phyloP scores from a whole-genome alignment of 2,888 invertebrate species.

The Argyresthia albistria region DNA sequence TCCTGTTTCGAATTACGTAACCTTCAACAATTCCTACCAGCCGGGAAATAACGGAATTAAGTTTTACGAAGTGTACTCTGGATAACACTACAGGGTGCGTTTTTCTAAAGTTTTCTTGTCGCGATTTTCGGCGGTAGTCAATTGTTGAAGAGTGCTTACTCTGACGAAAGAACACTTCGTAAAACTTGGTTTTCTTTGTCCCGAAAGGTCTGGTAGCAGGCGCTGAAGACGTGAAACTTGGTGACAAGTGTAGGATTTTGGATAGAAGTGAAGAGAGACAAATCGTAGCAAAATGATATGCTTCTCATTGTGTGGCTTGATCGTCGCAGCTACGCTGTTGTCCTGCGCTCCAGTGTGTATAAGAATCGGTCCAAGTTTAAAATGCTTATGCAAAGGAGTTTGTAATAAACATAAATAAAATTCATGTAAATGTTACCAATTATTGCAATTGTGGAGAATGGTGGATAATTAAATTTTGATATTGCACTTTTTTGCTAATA shows the following conservation, averaged over 20 bases:
- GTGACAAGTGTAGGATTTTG: background rate
- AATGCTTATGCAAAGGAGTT: no score
- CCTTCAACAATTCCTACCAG: slow-evolving; percentile 52
- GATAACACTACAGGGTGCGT: background rate
- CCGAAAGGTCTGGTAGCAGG: slow-evolving; percentile 30
- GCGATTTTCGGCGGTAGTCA: slow-evolving; percentile 26
- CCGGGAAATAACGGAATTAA: slow-evolving; percentile 19
- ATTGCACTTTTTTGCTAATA: no score
- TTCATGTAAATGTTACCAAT: no score
- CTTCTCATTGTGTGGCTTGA: slow-evolving; percentile 49
- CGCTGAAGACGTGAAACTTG: slow-evolving; percentile 32
- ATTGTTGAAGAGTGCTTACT: slow-evolving; percentile 36
- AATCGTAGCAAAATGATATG: slow-evolving; percentile 44
- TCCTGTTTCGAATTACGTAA: no score
- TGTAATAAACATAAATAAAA: no score
- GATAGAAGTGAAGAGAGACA: background rate
- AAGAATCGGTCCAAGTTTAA: slow-evolving; percentile 8
- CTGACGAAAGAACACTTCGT: slow-evolving; percentile 22
- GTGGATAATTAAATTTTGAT: no score
- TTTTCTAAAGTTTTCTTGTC: background rate
- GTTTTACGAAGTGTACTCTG: slow-evolving; percentile 34
- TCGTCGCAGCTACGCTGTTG: slow-evolving; percentile 48
- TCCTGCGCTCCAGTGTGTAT: slow-evolving; percentile 55
- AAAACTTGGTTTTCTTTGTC: slow-evolving; percentile 29
- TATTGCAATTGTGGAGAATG: no score